These are phyloP conservation scores for Maccullochella peelii DNA, from an alignment of 2,113 vertebrate species.

Conservation along the genomic window DNA sequence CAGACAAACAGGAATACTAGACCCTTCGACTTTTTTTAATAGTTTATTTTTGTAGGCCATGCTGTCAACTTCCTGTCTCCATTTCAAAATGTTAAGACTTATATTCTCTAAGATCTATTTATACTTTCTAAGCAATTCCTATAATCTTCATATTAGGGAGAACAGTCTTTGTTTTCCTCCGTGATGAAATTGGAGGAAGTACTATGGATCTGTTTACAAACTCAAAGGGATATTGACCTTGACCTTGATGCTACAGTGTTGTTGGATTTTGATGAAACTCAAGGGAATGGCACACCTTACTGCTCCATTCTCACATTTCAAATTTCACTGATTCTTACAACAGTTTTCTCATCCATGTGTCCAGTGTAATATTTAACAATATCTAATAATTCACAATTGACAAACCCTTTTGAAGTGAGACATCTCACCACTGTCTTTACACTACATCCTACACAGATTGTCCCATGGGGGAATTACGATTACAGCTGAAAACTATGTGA, in stretches of 20 bases:
- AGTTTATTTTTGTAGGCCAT: neutral
- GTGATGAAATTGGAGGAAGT: neutral
- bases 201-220: neutral
- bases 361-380: neutral
- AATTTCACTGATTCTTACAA: neutral
- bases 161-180: neutral
- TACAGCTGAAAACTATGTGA: conserved; percentile 19
- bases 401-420: neutral
- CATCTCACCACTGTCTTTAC: conserved; percentile 13
- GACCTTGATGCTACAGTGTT: neutral
- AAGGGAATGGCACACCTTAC: neutral
- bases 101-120: neutral
- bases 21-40: neutral
- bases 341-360: neutral
- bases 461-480: conserved; percentile 9
- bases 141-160: neutral
- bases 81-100: neutral
- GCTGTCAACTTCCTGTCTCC: neutral
- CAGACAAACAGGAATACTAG: neutral
- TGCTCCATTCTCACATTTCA: neutral
- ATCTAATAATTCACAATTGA: conserved; percentile 17
- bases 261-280: neutral
- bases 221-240: neutral
- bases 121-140: neutral
- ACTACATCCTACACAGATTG: conserved; percentile 3